A percentile compares a stretch with the other conserved stretches of the same genome.
Conservation (phyloP, 2,888 invertebrate genomes). For the Lasioglossum leucozonium region DNA sequence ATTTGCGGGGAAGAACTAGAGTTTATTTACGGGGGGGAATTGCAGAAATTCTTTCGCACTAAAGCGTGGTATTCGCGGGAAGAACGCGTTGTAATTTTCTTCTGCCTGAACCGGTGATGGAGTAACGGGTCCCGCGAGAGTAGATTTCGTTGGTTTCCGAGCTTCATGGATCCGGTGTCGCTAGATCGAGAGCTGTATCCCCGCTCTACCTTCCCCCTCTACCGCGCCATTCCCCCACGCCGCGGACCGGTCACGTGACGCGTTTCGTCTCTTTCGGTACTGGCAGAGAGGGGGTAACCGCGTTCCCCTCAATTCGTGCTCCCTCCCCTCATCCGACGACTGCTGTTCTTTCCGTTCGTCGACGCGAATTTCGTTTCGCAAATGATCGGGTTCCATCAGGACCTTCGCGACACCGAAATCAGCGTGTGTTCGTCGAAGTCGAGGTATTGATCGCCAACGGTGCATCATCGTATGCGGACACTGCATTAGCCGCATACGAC, state of each 20-base stretch:
- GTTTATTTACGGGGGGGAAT: background rate
- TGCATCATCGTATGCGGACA: slow-evolving; percentile 36
- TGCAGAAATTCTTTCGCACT: background rate
- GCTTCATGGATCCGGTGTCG: too few species aligned
- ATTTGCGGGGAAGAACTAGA: background rate
- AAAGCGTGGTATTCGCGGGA: background rate
- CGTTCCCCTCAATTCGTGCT: too few species aligned
- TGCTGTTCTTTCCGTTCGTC: background rate
- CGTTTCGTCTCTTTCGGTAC: too few species aligned
- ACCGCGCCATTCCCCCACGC: too few species aligned
- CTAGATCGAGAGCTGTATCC: too few species aligned
- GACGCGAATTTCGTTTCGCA: background rate
- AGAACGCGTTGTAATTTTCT: slow-evolving; percentile 8
- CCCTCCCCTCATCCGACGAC: too few species aligned
- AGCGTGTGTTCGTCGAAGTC: slow-evolving; percentile 27
- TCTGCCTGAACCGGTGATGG: background rate
- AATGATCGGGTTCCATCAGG: background rate
- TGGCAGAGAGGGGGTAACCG: too few species aligned
- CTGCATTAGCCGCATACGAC: slow-evolving; percentile 39
- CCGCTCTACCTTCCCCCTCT: too few species aligned
- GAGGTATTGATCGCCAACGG: slow-evolving; percentile 51
- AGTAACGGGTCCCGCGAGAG: background rate
- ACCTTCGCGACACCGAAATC: background rate
- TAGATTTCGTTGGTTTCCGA: background rate
- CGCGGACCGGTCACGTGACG: too few species aligned